phyloP scores from a whole-genome alignment of 2,888 invertebrate genomes.

The Drosophila anomelani region DNA sequence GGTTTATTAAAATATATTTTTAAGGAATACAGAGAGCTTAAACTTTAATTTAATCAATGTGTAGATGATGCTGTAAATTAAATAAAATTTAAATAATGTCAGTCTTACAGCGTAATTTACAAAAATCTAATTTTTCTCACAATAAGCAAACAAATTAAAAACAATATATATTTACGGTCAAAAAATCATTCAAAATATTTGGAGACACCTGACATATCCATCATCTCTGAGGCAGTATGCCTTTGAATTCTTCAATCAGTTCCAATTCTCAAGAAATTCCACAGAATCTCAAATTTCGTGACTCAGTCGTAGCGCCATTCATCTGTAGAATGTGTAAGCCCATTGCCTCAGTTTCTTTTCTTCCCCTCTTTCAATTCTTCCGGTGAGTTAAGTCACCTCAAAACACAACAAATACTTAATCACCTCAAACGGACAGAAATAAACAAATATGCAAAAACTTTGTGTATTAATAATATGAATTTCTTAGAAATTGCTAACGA shows the following conservation, averaged over 20 bases:
- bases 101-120: too few relatives aligned
- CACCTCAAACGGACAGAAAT: constrained; percentile 18
- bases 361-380: background rate
- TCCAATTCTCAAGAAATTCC: constrained; percentile 57
- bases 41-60: background rate
- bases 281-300: constrained; percentile 47
- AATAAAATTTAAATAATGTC: background rate
- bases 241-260: constrained; percentile 8
- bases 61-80: background rate
- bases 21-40: background rate
- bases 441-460: constrained; percentile 17
- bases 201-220: background rate
- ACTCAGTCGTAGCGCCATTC: constrained; percentile 48
- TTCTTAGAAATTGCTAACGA: constrained; percentile 62
- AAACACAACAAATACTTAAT: constrained; percentile 1
- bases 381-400: constrained; percentile 10
- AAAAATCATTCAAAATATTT: constrained; percentile 14
- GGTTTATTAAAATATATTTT: background rate
- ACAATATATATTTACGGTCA: constrained; percentile 37
- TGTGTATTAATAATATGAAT: constrained; percentile 65
- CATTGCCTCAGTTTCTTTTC: constrained; percentile 3
- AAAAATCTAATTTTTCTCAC: background rate
- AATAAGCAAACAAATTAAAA: background rate
- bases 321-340: constrained; percentile 17
- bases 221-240: background rate